Evolutionary conservation across 2,113 vertebrate species (phyloP), one percentile per base, ranked within the genome.

Genomic region (Rhegmatorhina hoffmannsi): DNA sequence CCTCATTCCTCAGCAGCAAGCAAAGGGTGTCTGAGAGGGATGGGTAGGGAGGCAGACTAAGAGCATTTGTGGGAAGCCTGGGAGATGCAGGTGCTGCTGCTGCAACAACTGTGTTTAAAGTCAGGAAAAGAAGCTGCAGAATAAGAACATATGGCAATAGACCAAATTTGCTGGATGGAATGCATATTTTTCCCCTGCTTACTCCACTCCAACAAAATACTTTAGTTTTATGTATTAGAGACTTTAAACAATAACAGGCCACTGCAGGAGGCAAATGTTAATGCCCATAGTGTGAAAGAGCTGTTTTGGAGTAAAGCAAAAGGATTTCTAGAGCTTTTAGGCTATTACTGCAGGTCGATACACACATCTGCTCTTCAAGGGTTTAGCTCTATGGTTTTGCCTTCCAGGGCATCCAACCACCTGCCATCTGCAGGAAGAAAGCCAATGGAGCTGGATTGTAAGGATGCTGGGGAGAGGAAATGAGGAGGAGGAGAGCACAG

Each of bases 161-260:
- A 60, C 49, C 36, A 90, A 49, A 89, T 67, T 78, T 74, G 38
- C 60, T 75, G n/a, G 40, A 72, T 67, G 28, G 64, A 93, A 95
- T 47, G 55, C 23, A 3, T 72, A 84, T 86, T 95, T 94, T 78
- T 5, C 20, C 52, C 68, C 28, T 64, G 62, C 36, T 76, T 67
- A 72, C 60, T 86, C 44, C 43, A 16, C 84, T 73, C 64, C 47
- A 86, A 77, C 80, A 40, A 56, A 87, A 93, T 79, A 75, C 43
- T 90, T 92, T 13, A 28, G 17, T 52, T 97, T 95, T 90, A 74
- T 75, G 64, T 95, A 58, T 95, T 83, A 89, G 72, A 92, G 52
- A 56, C 69, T 93, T 94, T 86, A 89, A 94, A 78, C 33, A 95
- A 52, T 63, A 93, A 86, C 23, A 68, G 44, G 56, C 82, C 73